These are phyloP conservation scores for Oreochromis mossambicus DNA, from an alignment of 2,797 vertebrate species.

Conservation along the genomic window DNA sequence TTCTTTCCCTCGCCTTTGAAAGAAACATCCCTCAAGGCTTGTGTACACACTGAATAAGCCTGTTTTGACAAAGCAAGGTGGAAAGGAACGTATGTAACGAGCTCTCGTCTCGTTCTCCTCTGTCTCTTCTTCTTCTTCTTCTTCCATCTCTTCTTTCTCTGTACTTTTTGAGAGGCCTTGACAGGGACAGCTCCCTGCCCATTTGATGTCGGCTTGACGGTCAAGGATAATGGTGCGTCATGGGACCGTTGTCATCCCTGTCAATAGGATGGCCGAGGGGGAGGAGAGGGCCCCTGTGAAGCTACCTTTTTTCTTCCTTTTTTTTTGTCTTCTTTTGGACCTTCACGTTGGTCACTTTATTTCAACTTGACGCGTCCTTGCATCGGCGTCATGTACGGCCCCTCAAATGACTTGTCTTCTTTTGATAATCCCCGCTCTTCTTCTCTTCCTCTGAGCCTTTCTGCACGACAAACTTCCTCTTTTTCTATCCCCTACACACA, in stretches of 20 bases:
- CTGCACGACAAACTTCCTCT: slow-evolving; percentile 44
- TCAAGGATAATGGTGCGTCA: slow-evolving; percentile 98
- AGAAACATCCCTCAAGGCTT: slow-evolving; percentile 84
- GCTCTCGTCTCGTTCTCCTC: slow-evolving; percentile 35
- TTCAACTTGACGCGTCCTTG: slow-evolving; percentile 82
- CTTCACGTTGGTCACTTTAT: slow-evolving; percentile 75
- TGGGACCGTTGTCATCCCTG: slow-evolving; percentile 98
- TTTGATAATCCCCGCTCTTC: slow-evolving; percentile 47
- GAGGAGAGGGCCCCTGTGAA: slow-evolving; percentile 25
- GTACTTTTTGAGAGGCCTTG: slow-evolving; percentile 78
- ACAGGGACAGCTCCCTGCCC: slow-evolving; percentile 87
- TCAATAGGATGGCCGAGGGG: slow-evolving; percentile 87
- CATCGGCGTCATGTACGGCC: slow-evolving; percentile 76
- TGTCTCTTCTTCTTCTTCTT: background rate
- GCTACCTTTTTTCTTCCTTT: slow-evolving; percentile 56
- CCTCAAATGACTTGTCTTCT: slow-evolving; percentile 67
- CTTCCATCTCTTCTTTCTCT: slow-evolving; percentile 4
- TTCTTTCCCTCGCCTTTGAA: slow-evolving; percentile 50
- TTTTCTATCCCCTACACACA: background rate
- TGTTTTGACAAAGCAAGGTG: slow-evolving; percentile 91
- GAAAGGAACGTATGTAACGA: slow-evolving; percentile 86
- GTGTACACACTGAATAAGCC: slow-evolving; percentile 82
- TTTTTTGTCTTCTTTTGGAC: slow-evolving; percentile 57
- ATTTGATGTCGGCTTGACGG: slow-evolving; percentile 96
- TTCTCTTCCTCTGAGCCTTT: slow-evolving; percentile 4